Evolutionary conservation across 2,888 invertebrate species (phyloP).

Genomic region (Smittia sp.): DNA sequence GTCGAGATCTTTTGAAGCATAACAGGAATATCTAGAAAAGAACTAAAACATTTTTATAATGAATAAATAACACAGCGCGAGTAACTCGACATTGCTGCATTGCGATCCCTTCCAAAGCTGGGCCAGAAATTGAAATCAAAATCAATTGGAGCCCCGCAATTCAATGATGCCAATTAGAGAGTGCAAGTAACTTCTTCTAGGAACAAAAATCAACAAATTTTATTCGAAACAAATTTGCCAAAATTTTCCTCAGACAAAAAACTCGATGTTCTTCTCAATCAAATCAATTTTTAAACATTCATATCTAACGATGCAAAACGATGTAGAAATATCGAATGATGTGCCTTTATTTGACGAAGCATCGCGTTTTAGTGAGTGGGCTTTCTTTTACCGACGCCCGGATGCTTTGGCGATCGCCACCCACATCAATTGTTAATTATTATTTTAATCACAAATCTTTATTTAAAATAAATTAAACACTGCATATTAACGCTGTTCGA

Average conservation of each 20-base stretch:
- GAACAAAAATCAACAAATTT: neutral
- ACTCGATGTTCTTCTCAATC: too few species aligned
- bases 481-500: neutral
- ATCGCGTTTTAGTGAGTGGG: neutral
- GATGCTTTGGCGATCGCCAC: too few species aligned
- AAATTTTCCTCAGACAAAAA: neutral
- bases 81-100: neutral
- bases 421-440: conserved; percentile 1
- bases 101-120: conserved; percentile 1
- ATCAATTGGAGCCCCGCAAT: neutral
- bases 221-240: neutral
- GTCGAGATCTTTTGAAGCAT: neutral
- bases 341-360: conserved; percentile 26
- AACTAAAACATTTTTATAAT: neutral
- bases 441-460: conserved; percentile 18
- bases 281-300: neutral
- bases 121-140: too few species aligned
- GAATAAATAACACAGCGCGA: too few species aligned
- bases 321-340: conserved; percentile 18
- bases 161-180: conserved; percentile 3
- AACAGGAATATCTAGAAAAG: neutral
- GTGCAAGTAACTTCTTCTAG: neutral
- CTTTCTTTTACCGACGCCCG: neutral
- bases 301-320: neutral
- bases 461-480: neutral